Percentiles rank a stretch among this genome's conserved stretches.
phyloP scores from a whole-genome alignment of 2,797 vertebrate genomes.

The Danio jaintianensis region DNA sequence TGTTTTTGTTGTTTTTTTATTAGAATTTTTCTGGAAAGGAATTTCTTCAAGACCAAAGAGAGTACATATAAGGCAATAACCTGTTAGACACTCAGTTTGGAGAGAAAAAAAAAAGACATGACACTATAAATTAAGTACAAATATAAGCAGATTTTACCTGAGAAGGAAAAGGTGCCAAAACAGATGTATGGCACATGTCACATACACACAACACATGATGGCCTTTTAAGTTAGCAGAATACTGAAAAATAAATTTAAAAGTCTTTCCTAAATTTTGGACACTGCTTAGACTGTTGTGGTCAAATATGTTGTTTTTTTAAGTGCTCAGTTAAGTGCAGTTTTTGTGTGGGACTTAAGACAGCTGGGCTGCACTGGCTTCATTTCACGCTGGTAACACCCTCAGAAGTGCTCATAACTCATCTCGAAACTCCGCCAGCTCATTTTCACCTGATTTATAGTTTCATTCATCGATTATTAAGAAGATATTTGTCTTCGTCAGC shows the following conservation, averaged over 20 bases:
- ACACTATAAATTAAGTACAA: slow-evolving; percentile 38
- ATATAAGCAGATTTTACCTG: slow-evolving; percentile 59
- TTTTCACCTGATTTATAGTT: slow-evolving; percentile 24
- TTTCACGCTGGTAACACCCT: slow-evolving; percentile 24
- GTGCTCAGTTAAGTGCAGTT: slow-evolving; percentile 45
- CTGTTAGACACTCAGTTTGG: slow-evolving; percentile 18
- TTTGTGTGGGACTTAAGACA: slow-evolving; percentile 40
- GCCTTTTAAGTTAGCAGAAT: slow-evolving; percentile 41
- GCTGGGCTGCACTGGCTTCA: not conserved
- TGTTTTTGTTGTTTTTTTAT: not conserved
- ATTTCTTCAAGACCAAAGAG: slow-evolving; percentile 27
- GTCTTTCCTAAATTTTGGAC: slow-evolving; percentile 11
- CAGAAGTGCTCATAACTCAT: slow-evolving; percentile 5
- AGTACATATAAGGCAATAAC: slow-evolving; percentile 43
- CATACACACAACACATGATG: slow-evolving; percentile 46
- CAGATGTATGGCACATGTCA: slow-evolving; percentile 27
- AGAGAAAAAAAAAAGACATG: slow-evolving; percentile 14
- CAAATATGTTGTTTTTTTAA: slow-evolving; percentile 21
- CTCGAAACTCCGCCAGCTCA: slow-evolving; percentile 19
- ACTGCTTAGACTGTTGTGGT: slow-evolving; percentile 30
- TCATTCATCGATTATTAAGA: slow-evolving; percentile 3
- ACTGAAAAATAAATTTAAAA: slow-evolving; percentile 47
- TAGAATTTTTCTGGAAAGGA: slow-evolving; percentile 9
- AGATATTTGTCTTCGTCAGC: slow-evolving; percentile 22
- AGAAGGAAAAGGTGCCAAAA: slow-evolving; percentile 54